A percentile compares a stretch with the other conserved stretches of the same genome.
phyloP scores from a whole-genome alignment of 2,113 vertebrate species.

The Butastur rufipennis region DNA sequence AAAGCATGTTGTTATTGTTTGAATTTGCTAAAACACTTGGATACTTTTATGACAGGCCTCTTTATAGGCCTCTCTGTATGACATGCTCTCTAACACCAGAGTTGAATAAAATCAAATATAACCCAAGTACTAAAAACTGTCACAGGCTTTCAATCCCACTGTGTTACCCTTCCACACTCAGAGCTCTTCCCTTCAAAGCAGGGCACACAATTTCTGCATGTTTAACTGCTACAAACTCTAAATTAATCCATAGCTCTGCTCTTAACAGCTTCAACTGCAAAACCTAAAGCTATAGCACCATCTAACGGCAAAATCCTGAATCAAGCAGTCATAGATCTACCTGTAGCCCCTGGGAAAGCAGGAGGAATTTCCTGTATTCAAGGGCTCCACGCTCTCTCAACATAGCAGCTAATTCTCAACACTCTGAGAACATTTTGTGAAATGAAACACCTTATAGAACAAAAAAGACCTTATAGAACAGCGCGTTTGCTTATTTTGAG shows the following conservation, averaged over 20 bases:
- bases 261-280: not conserved
- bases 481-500: not conserved
- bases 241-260: not conserved
- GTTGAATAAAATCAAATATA: not conserved
- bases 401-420: not conserved
- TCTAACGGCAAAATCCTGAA: conserved; percentile 34
- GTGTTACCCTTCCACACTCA: not conserved
- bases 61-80: too few species aligned
- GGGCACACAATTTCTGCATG: not conserved
- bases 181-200: not conserved
- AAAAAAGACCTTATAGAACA: not conserved
- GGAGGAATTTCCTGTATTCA: not conserved
- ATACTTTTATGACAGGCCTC: not conserved
- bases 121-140: not conserved
- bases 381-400: not conserved
- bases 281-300: conserved; percentile 10
- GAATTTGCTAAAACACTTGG: not conserved
- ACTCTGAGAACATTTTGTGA: not conserved
- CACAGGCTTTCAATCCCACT: not conserved
- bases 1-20: not conserved
- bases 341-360: fast-evolving
- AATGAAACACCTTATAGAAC: not conserved
- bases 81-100: not conserved
- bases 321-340: not conserved
- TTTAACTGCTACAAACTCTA: not conserved